phyloP scores from a whole-genome alignment of 1,140 invertebrate species.

The Orius insidiosus region DNA sequence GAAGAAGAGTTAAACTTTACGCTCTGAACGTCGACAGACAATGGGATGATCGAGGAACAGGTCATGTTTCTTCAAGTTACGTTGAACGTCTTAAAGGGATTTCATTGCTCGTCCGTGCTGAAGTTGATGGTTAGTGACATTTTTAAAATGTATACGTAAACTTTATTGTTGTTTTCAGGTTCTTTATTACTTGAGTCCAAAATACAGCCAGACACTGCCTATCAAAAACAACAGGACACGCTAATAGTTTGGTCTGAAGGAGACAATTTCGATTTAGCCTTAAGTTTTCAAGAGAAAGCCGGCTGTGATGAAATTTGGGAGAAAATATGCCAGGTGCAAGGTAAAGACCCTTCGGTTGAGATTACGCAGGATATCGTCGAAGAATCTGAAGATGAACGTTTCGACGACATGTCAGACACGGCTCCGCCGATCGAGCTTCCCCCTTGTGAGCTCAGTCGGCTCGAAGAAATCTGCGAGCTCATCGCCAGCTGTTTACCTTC shows the following conservation, averaged over 20 bases:
- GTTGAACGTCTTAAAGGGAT: slow-evolving; percentile 88
- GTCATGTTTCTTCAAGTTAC: slow-evolving; percentile 91
- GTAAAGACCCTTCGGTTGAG: slow-evolving; percentile 93
- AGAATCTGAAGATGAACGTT: slow-evolving; percentile 93
- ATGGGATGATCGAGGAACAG: slow-evolving; percentile 96
- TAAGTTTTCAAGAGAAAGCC: slow-evolving; percentile 99
- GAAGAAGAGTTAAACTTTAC: slow-evolving; percentile 91
- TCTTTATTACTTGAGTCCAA: no score
- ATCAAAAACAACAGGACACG: slow-evolving; percentile 78
- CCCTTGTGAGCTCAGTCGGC: slow-evolving; percentile 73
- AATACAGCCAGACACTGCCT: no score
- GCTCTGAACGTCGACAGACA: slow-evolving; percentile 92
- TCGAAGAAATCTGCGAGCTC: slow-evolving; percentile 89
- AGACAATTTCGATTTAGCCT: slow-evolving; percentile 94
- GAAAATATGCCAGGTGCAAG: slow-evolving; percentile 98
- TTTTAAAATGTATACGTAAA: no score
- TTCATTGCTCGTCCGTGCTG: slow-evolving; percentile 82
- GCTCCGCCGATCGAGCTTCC: slow-evolving; percentile 85
- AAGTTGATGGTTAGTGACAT: slow-evolving; percentile 93
- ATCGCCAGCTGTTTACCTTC: slow-evolving; percentile 64
- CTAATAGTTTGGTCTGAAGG: slow-evolving; percentile 99
- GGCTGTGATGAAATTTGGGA: slow-evolving; percentile 99
- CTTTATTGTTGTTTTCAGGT: no score
- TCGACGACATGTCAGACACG: slow-evolving; percentile 87
- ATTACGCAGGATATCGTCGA: slow-evolving; percentile 95